Evolutionary conservation across 2,113 vertebrate genomes (phyloP), one percentile per base, ranked within the genome.

Genomic region (Notarius lentiginosus): DNA sequence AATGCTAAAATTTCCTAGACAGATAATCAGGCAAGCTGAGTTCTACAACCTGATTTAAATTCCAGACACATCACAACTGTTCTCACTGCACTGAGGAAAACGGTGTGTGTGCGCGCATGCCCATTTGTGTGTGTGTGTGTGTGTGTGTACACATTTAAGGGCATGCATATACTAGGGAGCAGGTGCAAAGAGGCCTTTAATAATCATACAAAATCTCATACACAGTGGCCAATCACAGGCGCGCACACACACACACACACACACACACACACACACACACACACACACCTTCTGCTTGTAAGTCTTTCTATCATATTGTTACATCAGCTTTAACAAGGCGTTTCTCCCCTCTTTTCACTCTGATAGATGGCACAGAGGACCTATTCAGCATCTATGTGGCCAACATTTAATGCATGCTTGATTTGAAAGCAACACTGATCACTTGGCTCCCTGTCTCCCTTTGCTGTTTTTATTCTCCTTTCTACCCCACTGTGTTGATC

Each of bases 1-100:
- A 89, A 91, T 80, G 88, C 86, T 90, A 73, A 83, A 87, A 89
- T 91, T 84, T 87, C 91, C 86, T 86, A 89, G 86, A 87, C 89
- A 90, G 89, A 90, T 85, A 89, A 89, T 93, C 88, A 90, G 85
- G 88, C 73, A 82, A 90, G 84, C 82, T 79, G 82, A 87, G 89
- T 90, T 84, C 87, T 83, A 79, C 83, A 88, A 68, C 72, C 34
- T 82, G 66, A 89, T 90, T 91, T 79, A 91, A 89, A 92, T 89
- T 89, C 89, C 41, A 77, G 80, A 87, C 89, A 89, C 89, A 86
- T 66, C 24, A 34, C 22, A 80, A 84, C 84, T 87, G 72, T 73
- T 87, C 87, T 85, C 79, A 86, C 87, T 85, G 73, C 72, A 75
- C 51, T 49, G 41, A 77, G 65, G 81, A 84, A 82, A 82, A 86